These are phyloP conservation scores for Virgularia gustaviana DNA, from an alignment of 92 coral and sea anemone species.

Conservation along the genomic window DNA sequence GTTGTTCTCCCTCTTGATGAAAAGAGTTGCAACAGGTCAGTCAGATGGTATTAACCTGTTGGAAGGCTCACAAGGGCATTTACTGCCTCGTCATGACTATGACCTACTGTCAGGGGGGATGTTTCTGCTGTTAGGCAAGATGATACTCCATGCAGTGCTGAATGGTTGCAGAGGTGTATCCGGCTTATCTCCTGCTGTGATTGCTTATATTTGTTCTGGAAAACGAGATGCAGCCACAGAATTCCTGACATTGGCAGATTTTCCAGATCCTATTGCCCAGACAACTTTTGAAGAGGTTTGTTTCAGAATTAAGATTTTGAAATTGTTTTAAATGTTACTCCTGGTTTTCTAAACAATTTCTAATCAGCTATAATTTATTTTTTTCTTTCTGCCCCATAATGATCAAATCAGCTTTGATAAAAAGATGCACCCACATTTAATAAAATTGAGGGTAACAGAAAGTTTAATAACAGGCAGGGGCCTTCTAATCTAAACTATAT, in stretches of 20 bases:
- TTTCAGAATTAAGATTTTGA: not conserved
- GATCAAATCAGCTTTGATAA: too few relatives aligned
- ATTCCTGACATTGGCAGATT: conserved; percentile 33
- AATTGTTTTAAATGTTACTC: too few relatives aligned
- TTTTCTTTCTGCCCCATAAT: too few relatives aligned
- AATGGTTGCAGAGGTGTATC: conserved; percentile 42
- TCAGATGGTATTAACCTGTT: conserved; percentile 43
- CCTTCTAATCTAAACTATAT: too few relatives aligned
- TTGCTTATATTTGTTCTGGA: conserved; percentile 32
- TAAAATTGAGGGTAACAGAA: too few relatives aligned
- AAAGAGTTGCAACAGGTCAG: conserved; percentile 25
- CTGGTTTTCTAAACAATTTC: too few relatives aligned
- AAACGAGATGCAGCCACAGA: conserved; percentile 47
- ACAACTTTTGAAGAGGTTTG: conserved; percentile 9
- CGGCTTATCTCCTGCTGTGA: conserved; percentile 49
- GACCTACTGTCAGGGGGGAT: conserved; percentile 50
- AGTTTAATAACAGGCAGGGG: too few relatives aligned
- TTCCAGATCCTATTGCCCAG: conserved; percentile 49
- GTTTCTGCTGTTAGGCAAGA: conserved; percentile 39
- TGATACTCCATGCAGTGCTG: conserved; percentile 44
- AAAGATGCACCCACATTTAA: too few relatives aligned
- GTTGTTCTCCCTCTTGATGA: conserved; percentile 38
- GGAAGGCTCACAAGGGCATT: conserved; percentile 49
- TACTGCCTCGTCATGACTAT: conserved; percentile 39
- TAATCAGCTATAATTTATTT: too few relatives aligned